Percentiles rank a stretch among this genome's conserved stretches.
Conservation (phyloP, 2,797 vertebrate species). For the Micropoecilia bifurca region DNA sequence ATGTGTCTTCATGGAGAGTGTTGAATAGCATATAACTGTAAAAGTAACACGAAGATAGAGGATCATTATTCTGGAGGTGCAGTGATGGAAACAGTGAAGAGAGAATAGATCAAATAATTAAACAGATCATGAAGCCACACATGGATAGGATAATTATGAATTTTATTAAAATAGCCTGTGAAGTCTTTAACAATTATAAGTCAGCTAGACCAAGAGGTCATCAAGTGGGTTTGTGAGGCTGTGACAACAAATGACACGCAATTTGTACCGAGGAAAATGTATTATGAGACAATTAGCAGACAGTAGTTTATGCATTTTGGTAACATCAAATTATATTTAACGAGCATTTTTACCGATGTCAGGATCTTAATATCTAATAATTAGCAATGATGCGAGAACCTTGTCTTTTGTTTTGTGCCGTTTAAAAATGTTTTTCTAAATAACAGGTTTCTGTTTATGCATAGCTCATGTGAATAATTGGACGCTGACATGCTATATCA, state of each 20-base stretch:
- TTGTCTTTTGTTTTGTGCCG: background rate
- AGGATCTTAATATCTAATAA: background rate
- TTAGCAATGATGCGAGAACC: background rate
- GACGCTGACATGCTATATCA: slow-evolving; percentile 24
- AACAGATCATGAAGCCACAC: background rate
- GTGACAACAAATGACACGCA: background rate
- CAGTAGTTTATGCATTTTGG: background rate
- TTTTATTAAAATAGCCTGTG: background rate
- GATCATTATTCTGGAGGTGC: too few relatives aligned
- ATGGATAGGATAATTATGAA: background rate
- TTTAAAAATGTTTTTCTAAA: slow-evolving; percentile 5
- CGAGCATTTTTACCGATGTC: too few relatives aligned
- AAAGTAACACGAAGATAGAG: too few relatives aligned
- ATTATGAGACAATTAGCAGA: background rate
- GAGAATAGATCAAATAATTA: background rate
- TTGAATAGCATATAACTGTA: too few relatives aligned
- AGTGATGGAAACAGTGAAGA: background rate
- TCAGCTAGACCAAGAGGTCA: background rate
- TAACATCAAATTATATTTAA: background rate
- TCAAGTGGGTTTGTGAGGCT: background rate
- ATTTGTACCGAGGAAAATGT: background rate
- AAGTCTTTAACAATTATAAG: background rate
- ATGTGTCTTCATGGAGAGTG: too few relatives aligned
- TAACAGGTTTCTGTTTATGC: background rate
- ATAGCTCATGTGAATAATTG: slow-evolving; percentile 8